phyloP scores from a whole-genome alignment of 2,888 invertebrate species.

The Quadroppia sp. region DNA sequence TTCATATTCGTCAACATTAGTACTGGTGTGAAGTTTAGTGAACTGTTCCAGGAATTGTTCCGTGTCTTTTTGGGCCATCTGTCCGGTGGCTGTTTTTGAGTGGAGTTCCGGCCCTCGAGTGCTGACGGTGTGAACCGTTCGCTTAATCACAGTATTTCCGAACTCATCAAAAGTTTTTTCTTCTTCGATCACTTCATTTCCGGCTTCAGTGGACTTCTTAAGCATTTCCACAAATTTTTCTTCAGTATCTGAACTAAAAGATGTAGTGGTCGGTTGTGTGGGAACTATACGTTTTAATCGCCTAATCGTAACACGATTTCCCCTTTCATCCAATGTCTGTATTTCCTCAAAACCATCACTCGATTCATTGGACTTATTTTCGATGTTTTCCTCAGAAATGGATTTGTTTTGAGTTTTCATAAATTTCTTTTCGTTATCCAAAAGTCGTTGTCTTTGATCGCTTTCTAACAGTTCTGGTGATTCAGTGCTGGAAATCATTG shows the following conservation, averaged over 20 bases:
- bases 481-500: conserved; percentile 73
- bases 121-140: conserved; percentile 43
- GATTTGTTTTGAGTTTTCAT: background rate
- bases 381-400: background rate
- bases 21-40: conserved; percentile 43
- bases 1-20: conserved; percentile 47
- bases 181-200: conserved; percentile 45
- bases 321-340: conserved; percentile 57
- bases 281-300: conserved; percentile 51
- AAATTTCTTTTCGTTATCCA: conserved; percentile 7
- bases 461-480: background rate
- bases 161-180: conserved; percentile 44
- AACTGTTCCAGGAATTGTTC: conserved; percentile 55
- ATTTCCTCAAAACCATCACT: conserved; percentile 58
- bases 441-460: conserved; percentile 17
- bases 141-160: conserved; percentile 45
- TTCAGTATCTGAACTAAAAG: conserved; percentile 28
- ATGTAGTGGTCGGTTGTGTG: conserved; percentile 4
- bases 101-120: conserved; percentile 44
- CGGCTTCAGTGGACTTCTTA: conserved; percentile 30
- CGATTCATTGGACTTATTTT: conserved; percentile 50
- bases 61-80: conserved; percentile 57
- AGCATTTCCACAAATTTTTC: conserved; percentile 29
- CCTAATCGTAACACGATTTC: conserved; percentile 58
- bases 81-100: conserved; percentile 55